Evolutionary conservation across 2,797 vertebrate genomes (phyloP), one percentile per base, ranked within the genome.

Genomic region (Notoglanidium macrostoma): DNA sequence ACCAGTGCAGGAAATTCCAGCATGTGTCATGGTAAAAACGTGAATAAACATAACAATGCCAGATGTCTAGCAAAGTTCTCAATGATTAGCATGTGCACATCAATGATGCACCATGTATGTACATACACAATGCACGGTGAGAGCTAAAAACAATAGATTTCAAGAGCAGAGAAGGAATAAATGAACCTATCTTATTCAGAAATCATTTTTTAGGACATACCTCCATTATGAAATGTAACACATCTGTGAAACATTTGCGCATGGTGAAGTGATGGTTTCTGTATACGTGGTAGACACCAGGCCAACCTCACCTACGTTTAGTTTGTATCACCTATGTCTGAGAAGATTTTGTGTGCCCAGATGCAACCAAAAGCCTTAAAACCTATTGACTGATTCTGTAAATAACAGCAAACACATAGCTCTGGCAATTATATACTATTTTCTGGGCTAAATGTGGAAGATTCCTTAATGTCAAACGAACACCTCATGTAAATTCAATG

Each of bases 11-110:
- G 57, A 87, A 78, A 84, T 87, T 78, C 86, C 80, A 67, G 73
- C 8, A 5, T 77, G 72, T 84, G 81, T 87, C 73, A 59, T 87
- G 86, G 86, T 74, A 68, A 74, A 84, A 78, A 84, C 67, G 59
- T 65, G 81, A 77, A 84, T 84, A 74, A 84, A 67, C 81, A 84
- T 54, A 84, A 65, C 59, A 83, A 57, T 44, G 73, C 81, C 57
- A 76, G 61, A 87, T 44, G 35, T 84, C 57, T 67, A 63, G 68
- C 78, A 59, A 82, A 32, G 79, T 23, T 74, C 15, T 74, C 17
- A 57, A 65, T 19, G 14, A 73, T 15, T 51, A 76, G 54, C 65
- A 68, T 76, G 46, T 81, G 77, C 12, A 76, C 57, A 87, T 83
- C 67, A 51, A 67, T 67, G 63, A 83, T 83, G 63, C 9, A 67